Percentiles rank a stretch among this genome's conserved stretches.
Evolutionary conservation across 2,888 invertebrate species (phyloP).

Genomic region (Chorisops tibialis): DNA sequence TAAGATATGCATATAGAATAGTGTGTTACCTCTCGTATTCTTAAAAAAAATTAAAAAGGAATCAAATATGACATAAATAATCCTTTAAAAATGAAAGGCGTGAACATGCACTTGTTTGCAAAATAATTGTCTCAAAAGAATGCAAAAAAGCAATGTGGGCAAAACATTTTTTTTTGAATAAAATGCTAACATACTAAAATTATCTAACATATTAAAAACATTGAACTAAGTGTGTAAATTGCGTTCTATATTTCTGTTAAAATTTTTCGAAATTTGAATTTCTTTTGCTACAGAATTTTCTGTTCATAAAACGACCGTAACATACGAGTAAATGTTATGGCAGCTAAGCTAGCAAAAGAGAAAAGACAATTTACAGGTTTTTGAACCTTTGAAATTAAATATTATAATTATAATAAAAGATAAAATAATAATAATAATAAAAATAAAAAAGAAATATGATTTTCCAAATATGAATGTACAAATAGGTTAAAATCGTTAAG

Average conservation of each 20-base stretch:
- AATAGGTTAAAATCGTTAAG: slow-evolving; percentile 32
- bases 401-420: background rate
- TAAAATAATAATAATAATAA: slow-evolving; percentile 14
- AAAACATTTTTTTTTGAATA: no score
- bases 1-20: slow-evolving; percentile 30
- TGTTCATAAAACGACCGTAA: background rate
- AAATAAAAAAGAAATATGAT: no score
- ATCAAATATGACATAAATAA: background rate
- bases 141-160: no score
- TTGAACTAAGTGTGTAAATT: no score
- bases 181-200: no score
- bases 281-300: background rate
- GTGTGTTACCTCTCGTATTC: slow-evolving; percentile 17
- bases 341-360: background rate
- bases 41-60: slow-evolving; percentile 12
- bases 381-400: background rate
- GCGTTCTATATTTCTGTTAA: no score
- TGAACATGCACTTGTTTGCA: no score
- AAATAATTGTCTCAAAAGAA: no score
- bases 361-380: no score
- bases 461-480: slow-evolving; percentile 35
- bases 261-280: background rate
- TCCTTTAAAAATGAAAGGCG: no score
- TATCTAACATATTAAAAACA: no score
- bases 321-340: no score